Base-by-base conservation (phyloP, 1,140 invertebrate species). In the Caenorhabditis remanei region DNA sequence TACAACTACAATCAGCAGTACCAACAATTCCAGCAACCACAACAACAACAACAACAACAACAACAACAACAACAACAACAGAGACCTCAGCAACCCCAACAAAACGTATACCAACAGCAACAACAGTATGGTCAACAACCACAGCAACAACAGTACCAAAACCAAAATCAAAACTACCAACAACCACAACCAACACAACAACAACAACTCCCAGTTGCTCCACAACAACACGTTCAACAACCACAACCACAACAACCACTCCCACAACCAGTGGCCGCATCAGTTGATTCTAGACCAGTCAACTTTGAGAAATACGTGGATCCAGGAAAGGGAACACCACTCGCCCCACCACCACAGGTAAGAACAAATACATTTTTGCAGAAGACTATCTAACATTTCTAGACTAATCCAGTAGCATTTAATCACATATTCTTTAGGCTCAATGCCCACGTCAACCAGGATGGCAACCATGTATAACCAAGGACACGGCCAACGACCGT, bases 401-500 rank as follows among this genome's bases (percentile, higher is more conserved):
- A 58, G 56, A 58, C 56, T 58, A 58, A 58, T n/a, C 63, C 24
- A 7, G 65, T 46, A 71, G 43, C 16, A 3, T 32, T 16, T 19
- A 21, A 56, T 9, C 19, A 0, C n/a, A 83, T 53, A 21, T 16
- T 50, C 41, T 48, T 83, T 40, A 84, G 83, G 58, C 88, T 56
- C 87, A 89, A 83, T 90, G 89, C 46, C 87, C 87, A 83, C 48
- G 71, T 48, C 75, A 89, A 83, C 89, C 91, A 63, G 92, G 91
- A 83, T 92, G 91, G 91, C 89, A 91, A 82, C 92, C 91, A 19
- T 92, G 91, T 63, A 90, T 92, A 41, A 75, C 91, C 13, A 92
- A 92, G 86, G 90, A 93, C 14, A 50, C 91, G 1, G 91, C 91
- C n/a, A 93, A 92, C 84, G 88, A 90, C 14, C 88, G 91, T 24